Evolutionary conservation across 2,113 vertebrate species (phyloP).

Genomic region (Potamarius usumacintae): DNA sequence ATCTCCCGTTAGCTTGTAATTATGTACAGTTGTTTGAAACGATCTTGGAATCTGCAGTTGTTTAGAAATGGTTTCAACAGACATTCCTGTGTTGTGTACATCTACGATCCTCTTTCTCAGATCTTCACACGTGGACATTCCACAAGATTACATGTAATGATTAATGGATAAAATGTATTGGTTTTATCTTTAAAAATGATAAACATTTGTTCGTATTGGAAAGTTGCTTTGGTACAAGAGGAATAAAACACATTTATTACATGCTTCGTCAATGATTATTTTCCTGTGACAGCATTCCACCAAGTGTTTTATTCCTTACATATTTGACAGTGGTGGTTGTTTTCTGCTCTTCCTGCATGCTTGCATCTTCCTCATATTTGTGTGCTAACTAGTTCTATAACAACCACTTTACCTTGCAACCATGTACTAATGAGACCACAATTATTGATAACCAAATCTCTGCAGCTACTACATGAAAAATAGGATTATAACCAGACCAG

Average conservation of each 20-base stretch:
- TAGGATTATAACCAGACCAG: not conserved
- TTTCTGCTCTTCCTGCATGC: not conserved
- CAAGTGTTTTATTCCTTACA: not conserved
- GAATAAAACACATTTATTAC: not conserved
- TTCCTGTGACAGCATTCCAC: not conserved
- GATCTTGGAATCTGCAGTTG: too few relatives aligned
- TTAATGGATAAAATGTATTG: not conserved
- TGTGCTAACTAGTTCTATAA: not conserved
- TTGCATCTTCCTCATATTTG: not conserved
- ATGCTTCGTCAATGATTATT: not conserved
- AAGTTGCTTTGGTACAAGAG: not conserved
- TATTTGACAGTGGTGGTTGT: not conserved
- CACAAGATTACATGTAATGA: not conserved
- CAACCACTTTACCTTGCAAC: not conserved
- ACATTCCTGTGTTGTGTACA: too few relatives aligned
- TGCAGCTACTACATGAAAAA: not conserved
- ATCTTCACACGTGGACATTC: not conserved
- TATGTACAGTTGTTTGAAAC: too few relatives aligned
- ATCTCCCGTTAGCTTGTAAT: too few relatives aligned
- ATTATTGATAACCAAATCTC: not conserved
- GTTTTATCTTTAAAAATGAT: not conserved
- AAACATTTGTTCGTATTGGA: not conserved
- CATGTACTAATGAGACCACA: not conserved
- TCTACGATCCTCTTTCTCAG: too few relatives aligned
- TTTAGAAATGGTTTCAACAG: too few relatives aligned